phyloP scores from a whole-genome alignment of 2,113 vertebrate genomes.

The Poecilia latipinna region DNA sequence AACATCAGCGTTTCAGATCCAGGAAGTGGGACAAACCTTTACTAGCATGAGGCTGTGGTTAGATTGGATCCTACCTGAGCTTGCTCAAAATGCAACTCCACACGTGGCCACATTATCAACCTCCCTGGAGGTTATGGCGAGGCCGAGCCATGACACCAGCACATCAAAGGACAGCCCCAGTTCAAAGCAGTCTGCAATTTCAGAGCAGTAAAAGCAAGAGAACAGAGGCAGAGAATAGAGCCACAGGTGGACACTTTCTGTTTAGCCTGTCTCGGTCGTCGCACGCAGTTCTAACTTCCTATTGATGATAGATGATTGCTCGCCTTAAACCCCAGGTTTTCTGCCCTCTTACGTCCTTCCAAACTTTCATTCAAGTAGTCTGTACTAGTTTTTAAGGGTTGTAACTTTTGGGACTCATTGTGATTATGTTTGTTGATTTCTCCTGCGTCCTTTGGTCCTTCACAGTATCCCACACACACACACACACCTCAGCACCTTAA shows the following conservation, averaged over 20 bases:
- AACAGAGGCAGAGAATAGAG: conserved; percentile 62
- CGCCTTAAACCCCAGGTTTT: conserved; percentile 19
- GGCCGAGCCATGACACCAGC: conserved; percentile 56
- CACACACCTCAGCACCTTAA: conserved; percentile 1
- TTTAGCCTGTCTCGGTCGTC: conserved; percentile 24
- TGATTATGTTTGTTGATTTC: conserved; percentile 9
- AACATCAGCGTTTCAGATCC: conserved; percentile 20
- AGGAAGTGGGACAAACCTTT: conserved; percentile 51
- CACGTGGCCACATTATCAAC: conserved; percentile 58
- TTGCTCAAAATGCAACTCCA: conserved; percentile 52
- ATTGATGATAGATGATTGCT: conserved; percentile 66
- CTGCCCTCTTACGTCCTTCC: conserved; percentile 1
- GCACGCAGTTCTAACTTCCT: conserved; percentile 42
- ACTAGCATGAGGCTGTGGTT: conserved; percentile 12
- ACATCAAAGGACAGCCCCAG: conserved; percentile 54
- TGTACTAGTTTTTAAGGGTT: conserved; percentile 7
- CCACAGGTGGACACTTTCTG: conserved; percentile 70
- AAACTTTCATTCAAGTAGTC: conserved; percentile 1
- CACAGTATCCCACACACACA: conserved; percentile 20
- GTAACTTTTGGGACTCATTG: not conserved
- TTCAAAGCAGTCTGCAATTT: conserved; percentile 70
- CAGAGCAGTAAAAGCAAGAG: conserved; percentile 50
- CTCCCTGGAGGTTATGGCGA: conserved; percentile 55
- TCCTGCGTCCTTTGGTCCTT: not conserved
- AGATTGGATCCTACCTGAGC: conserved; percentile 54